Base-by-base conservation (phyloP, 2,888 invertebrate species). In the Nemotelus pantherinus region DNA sequence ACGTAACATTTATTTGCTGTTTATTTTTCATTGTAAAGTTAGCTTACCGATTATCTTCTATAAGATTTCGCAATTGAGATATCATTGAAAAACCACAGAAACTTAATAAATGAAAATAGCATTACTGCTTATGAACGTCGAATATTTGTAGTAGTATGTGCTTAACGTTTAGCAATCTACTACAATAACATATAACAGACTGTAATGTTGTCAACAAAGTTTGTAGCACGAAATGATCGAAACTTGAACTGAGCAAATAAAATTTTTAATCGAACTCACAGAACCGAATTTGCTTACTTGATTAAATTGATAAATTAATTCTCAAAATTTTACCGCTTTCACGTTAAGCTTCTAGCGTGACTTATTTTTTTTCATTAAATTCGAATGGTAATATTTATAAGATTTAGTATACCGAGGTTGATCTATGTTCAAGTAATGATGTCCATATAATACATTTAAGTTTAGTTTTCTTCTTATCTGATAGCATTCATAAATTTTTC, bases 1-100 rank as follows among this genome's bases (percentile, higher is more conserved):
- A 71, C 71, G 55, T 71, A 71, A 71, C 71, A 71, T 71, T 71
- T 71, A 71, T 71, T 71, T 57, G 39, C 44, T 39, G 9, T 55
- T 41, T 71, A 41, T 71, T 71, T 57, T 57, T 53, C 43, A 9
- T 57, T 71, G 71, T 71, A 71, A 71, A 71, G 71, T 71, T 47
- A 57, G 53, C 71, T 71, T 71, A 71, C 57, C 43, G 71, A 71
- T 53, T 71, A 71, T 44, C 55, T 7, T 71, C 71, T 71, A 71
- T 71, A 45, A 65, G 71, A 71, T 71, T 57, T 57, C 57, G n/a
- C 55, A 71, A 43, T 71, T 44, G 45, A n/a, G 41, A 71, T 57
- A 71, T 57, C 4, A 55, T 71, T 25, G 57, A 71, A 41, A 43
- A 71, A 71, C 57, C 71, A 71, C 71, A 71, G 43, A 57, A 71